Conservation (phyloP, 1,140 invertebrate species). For the Grapholita molesta region DNA sequence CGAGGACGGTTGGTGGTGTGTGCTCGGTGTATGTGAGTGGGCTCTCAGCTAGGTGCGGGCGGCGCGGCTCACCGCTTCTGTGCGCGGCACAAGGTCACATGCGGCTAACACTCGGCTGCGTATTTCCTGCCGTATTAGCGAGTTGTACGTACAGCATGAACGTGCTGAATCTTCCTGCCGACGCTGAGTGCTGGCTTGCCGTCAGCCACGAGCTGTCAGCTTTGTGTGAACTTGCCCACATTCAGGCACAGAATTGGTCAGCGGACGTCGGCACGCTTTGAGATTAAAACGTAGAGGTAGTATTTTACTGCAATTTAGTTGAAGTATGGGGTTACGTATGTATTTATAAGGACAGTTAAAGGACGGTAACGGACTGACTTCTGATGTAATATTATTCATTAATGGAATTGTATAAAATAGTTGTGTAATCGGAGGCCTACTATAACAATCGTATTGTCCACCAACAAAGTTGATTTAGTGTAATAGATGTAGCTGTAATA, state of each 20-base stretch:
- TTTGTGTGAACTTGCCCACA: neutral
- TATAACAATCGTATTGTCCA: conserved; percentile 55
- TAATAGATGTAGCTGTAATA: conserved; percentile 68
- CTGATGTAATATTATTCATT: conserved; percentile 71
- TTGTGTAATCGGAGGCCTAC: conserved; percentile 65
- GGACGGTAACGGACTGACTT: conserved; percentile 67
- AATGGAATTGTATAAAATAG: conserved; percentile 73
- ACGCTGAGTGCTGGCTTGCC: neutral
- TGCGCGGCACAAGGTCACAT: neutral
- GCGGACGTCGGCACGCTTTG: conserved; percentile 36
- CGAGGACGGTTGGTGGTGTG: conserved; percentile 33
- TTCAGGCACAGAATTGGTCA: neutral
- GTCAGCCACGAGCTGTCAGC: neutral
- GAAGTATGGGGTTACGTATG: conserved; percentile 65
- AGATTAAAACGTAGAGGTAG: conserved; percentile 66
- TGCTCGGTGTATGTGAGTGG: conserved; percentile 18
- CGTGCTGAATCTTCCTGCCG: neutral
- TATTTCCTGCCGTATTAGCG: neutral
- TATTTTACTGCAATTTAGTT: conserved; percentile 67
- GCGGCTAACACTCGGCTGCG: neutral
- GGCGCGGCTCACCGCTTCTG: neutral
- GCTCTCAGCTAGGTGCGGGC: neutral
- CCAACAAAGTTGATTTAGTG: conserved; percentile 72
- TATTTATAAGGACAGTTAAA: conserved; percentile 63
- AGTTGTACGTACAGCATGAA: neutral